phyloP scores from a whole-genome alignment of 1,140 invertebrate species.

The Agrypnia vestita region DNA sequence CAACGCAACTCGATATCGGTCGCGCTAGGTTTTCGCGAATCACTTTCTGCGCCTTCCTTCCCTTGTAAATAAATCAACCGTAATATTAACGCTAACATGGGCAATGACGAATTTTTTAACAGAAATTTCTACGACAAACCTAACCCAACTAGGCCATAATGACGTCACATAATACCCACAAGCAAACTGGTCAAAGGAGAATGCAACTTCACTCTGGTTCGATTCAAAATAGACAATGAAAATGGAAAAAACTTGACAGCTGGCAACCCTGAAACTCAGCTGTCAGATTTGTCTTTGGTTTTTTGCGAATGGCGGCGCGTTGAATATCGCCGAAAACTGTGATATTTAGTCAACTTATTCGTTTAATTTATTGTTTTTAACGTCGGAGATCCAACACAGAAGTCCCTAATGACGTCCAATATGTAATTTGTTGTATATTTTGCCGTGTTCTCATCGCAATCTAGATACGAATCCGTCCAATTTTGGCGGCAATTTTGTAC shows the following conservation, averaged over 20 bases:
- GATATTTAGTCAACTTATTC: background rate
- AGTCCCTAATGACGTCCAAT: slow-evolving; percentile 1
- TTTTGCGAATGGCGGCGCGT: background rate
- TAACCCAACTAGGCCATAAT: slow-evolving; percentile 83
- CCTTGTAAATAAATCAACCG: slow-evolving; percentile 37
- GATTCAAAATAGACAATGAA: background rate
- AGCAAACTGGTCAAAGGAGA: background rate
- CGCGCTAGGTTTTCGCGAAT: slow-evolving; percentile 26
- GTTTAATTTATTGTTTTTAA: slow-evolving; percentile 7
- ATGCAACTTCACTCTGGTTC: background rate
- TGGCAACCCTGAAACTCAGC: background rate
- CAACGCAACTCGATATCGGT: slow-evolving; percentile 71
- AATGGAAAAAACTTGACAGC: background rate
- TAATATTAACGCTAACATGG: slow-evolving; percentile 67
- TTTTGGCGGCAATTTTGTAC: slow-evolving; percentile 51
- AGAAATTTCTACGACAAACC: slow-evolving; percentile 80
- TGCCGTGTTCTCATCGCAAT: background rate
- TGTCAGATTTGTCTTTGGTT: slow-evolving; percentile 11
- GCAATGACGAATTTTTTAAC: slow-evolving; percentile 78
- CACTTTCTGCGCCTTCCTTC: slow-evolving; percentile 39
- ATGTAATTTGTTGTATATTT: slow-evolving; percentile 16
- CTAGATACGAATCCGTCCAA: background rate
- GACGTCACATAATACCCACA: slow-evolving; percentile 75
- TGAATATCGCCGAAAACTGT: background rate
- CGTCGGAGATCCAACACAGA: background rate